Percentiles rank a stretch among this genome's conserved stretches.
phyloP scores from a whole-genome alignment of 2,888 invertebrate species.

The Brenthis hecate region DNA sequence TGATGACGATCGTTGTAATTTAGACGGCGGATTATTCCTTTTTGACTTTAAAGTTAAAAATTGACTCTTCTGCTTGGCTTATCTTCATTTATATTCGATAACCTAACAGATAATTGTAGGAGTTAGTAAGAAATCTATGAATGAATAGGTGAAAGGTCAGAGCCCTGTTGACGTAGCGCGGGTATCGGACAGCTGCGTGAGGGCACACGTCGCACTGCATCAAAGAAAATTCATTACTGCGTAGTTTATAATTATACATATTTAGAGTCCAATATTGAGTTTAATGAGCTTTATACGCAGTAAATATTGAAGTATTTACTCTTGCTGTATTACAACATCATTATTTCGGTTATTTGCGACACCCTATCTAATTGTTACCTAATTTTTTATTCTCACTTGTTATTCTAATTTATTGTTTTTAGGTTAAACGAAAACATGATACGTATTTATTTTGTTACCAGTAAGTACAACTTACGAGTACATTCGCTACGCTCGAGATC shows the following conservation, averaged over 20 bases:
- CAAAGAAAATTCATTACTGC: constrained; percentile 37
- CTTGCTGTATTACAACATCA: too few species aligned
- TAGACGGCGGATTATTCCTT: too few species aligned
- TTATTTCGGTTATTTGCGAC: too few species aligned
- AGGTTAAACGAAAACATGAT: too few species aligned
- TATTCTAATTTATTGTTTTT: too few species aligned
- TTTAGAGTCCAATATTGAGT: constrained; percentile 1
- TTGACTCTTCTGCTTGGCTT: constrained; percentile 13
- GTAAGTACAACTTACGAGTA: too few species aligned
- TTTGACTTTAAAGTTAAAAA: constrained; percentile 6
- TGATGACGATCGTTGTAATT: too few species aligned
- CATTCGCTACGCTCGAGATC: too few species aligned
- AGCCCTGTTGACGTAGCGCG: constrained; percentile 46
- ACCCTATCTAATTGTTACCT: too few species aligned
- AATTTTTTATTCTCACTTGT: too few species aligned
- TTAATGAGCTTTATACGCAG: constrained; percentile 28
- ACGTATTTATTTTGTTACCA: too few species aligned
- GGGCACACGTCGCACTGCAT: constrained; percentile 31
- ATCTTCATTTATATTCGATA: constrained; percentile 30
- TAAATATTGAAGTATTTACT: constrained; percentile 8
- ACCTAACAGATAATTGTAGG: constrained; percentile 32
- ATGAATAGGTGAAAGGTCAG: constrained; percentile 50
- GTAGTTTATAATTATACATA: constrained; percentile 34
- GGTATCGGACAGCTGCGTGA: constrained; percentile 43
- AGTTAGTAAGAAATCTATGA: constrained; percentile 48